Conservation (phyloP, 1,140 invertebrate genomes). For the Laupala kohalensis region DNA sequence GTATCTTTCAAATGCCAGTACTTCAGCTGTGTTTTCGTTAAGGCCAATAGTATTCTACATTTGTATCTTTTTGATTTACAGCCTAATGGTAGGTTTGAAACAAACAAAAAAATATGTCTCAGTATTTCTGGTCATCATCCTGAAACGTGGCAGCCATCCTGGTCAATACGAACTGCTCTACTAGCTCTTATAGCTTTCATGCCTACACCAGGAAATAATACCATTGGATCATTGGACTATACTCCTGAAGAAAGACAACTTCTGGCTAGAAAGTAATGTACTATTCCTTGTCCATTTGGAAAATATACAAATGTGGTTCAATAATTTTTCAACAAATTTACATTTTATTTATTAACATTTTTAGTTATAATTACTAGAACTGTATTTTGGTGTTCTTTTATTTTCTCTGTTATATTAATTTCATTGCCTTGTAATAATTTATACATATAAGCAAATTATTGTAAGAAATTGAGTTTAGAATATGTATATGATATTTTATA, state of each 20-base stretch:
- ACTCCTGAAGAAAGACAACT: slow-evolving; percentile 64
- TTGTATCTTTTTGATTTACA: slow-evolving; percentile 29
- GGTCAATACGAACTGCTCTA: slow-evolving; percentile 89
- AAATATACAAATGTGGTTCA: too few relatives aligned
- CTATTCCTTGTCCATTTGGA: too few relatives aligned
- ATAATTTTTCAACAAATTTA: too few relatives aligned
- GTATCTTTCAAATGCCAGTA: too few relatives aligned
- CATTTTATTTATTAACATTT: too few relatives aligned
- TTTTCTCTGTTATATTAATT: too few relatives aligned
- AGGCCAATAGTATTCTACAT: not conserved
- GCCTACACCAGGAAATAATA: slow-evolving; percentile 76
- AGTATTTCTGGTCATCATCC: slow-evolving; percentile 96
- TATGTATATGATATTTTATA: not conserved
- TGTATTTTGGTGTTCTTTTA: too few relatives aligned
- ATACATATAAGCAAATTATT: too few relatives aligned
- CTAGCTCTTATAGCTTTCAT: slow-evolving; percentile 89
- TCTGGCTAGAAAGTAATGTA: slow-evolving; percentile 69
- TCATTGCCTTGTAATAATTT: too few relatives aligned
- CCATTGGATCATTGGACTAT: slow-evolving; percentile 83
- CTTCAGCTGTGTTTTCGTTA: too few relatives aligned
- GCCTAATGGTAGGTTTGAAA: slow-evolving; percentile 92
- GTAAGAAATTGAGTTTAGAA: too few relatives aligned
- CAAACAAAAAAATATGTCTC: slow-evolving; percentile 89
- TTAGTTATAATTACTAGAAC: too few relatives aligned
- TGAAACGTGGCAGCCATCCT: slow-evolving; percentile 93